A percentile compares a stretch with the other conserved stretches of the same genome.
Evolutionary conservation across 1,140 invertebrate species (phyloP).

Genomic region (Meteorus sp.): DNA sequence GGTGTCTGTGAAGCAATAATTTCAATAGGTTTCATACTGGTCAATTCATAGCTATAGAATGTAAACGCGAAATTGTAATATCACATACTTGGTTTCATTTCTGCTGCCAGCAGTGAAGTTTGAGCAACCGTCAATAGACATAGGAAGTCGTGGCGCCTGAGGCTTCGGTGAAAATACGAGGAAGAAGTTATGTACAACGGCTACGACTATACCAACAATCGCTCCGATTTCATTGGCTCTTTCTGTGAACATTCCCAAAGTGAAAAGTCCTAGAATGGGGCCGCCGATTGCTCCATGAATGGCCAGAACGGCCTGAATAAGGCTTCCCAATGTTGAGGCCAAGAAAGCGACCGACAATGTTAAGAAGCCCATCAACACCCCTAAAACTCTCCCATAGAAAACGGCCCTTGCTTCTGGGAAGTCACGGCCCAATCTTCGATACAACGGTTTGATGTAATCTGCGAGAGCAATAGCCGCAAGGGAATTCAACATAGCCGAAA

Average conservation of each 20-base stretch:
- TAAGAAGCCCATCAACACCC: conserved; percentile 69
- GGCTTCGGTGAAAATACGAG: conserved; percentile 83
- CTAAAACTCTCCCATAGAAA: conserved; percentile 62
- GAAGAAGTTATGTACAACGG: conserved; percentile 74
- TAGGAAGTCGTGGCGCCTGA: conserved; percentile 59
- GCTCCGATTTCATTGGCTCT: conserved; percentile 73
- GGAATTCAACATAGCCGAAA: conserved; percentile 84
- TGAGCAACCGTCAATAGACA: conserved; percentile 63
- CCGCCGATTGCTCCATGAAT: conserved; percentile 79
- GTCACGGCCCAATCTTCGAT: conserved; percentile 27
- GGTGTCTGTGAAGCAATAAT: conserved; percentile 30
- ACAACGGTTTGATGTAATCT: conserved; percentile 71
- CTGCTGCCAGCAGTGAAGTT: conserved; percentile 29
- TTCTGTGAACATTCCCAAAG: conserved; percentile 74
- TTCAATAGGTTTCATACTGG: background rate
- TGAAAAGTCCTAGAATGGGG: conserved; percentile 77
- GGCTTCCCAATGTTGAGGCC: conserved; percentile 69
- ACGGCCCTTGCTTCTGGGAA: conserved; percentile 52
- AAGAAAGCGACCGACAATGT: conserved; percentile 73
- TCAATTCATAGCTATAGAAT: too few species aligned
- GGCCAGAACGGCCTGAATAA: conserved; percentile 73
- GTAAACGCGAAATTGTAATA: conserved; percentile 2
- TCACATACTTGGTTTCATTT: background rate
- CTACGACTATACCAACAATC: conserved; percentile 67
- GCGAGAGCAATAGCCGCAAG: conserved; percentile 83